Base-by-base conservation (phyloP, 2,888 invertebrate species). In the Leptogaster cylindrica region DNA sequence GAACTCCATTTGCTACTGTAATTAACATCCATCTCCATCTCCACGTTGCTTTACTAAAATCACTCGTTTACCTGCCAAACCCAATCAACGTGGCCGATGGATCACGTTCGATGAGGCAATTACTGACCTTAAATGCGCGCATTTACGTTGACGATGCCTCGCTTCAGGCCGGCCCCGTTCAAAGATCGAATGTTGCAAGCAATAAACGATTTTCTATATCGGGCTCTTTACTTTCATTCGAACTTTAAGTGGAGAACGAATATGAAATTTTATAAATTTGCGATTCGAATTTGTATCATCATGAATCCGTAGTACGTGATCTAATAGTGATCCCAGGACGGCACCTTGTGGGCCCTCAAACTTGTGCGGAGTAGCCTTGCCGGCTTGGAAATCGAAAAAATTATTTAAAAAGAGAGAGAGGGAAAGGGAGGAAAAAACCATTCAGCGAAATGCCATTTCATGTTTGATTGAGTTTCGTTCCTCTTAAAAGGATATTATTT, bases 401-500 rank as follows among this genome's bases (percentile, higher is more conserved):
- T 33, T 14, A n/a, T n/a, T n/a, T n/a, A n/a, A n/a, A n/a, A n/a
- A n/a, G n/a, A n/a, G n/a, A n/a, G n/a, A n/a, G n/a, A n/a, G n/a
- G n/a, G n/a, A n/a, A n/a, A n/a, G n/a, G n/a, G n/a, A n/a, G n/a
- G 31, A 65, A 50, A 64, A 50, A 50, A 36, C 14, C 33, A 33
- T 23, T 16, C 36, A 51, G 36, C 36, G 51, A 55, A 51, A 65
- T 65, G 50, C 50, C 65, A 50, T 65, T 65, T 65, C 50, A 65
- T 65, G 50, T 65, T 65, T 65, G 65, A 65, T 65, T 65, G 65
- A 51, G 50, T 50, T 65, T 51, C 39, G 65, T 50, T 65, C 50
- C 50, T 65, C 39, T 65, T 65, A 65, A 65, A 65, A 65, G 65
- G 65, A 50, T 65, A 65, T 65, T 65, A 65, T 65, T 65, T 65